A percentile compares a stretch with the other conserved stretches of the same genome.
These are phyloP conservation scores for Galemys pyrenaicus DNA, from an alignment of 2,113 vertebrate species.

Conservation along the genomic window DNA sequence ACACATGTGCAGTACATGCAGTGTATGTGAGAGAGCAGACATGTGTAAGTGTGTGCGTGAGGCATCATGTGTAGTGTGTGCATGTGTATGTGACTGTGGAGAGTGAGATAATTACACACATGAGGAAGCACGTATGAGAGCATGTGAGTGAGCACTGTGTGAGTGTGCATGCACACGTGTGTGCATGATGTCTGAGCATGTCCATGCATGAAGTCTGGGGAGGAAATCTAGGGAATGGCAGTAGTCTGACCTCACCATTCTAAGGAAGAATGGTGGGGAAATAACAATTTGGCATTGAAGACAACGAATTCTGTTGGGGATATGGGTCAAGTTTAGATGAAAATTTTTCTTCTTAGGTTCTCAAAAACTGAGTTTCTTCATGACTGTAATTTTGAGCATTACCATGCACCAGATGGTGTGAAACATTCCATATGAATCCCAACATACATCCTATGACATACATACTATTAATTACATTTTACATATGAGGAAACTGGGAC, in stretches of 20 bases:
- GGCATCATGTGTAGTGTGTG: not conserved
- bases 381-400: not conserved
- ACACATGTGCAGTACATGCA: not conserved
- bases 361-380: not conserved
- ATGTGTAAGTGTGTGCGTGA: not conserved
- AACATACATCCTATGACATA: not conserved
- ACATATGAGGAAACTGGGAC: not conserved
- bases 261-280: not conserved
- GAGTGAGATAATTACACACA: not conserved
- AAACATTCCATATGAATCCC: not conserved
- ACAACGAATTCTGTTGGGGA: slow-evolving; percentile 24
- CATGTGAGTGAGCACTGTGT: too few relatives aligned
- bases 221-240: not conserved
- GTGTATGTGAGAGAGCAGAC: not conserved
- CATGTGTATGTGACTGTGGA: not conserved
- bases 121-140: not conserved
- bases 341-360: not conserved
- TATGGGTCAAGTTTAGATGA: not conserved
- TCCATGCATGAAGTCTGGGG: not conserved
- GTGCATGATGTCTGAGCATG: not conserved
- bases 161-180: too few relatives aligned
- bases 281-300: not conserved
- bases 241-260: not conserved
- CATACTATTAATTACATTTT: not conserved
- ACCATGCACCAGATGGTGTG: not conserved